Base-by-base conservation (phyloP, 2,113 vertebrate genomes). In the Brachypteracias leptosomus region DNA sequence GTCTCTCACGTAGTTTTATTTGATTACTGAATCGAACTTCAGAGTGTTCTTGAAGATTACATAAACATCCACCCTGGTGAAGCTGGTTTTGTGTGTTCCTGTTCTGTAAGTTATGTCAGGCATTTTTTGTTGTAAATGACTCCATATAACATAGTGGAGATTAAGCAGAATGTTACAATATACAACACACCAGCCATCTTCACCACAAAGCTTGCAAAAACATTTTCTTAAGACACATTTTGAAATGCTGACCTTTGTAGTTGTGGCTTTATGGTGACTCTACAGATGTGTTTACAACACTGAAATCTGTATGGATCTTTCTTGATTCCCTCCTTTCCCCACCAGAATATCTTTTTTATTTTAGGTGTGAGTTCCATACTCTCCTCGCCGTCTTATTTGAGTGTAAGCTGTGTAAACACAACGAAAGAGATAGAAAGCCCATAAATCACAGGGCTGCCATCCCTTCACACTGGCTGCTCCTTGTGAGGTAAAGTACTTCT, bases 151-250 rank as follows among this genome's bases (percentile, higher is more conserved):
- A 85, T 42, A 91, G 71, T 4, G 40, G 91, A 85, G 95, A 97
- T 96, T 96, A 96, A 73, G 71, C 79, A 92, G 88, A 93, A 92
- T 92, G 93, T 96, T 95, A 96, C 91, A 91, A 93, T 96, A 94
- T 96, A 95, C 95, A 97, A 90, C 90, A 84, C 0, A 1, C 78
- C 81, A 91, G 75, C 89, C 93, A 91, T 94, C 75, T 90, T 95
- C 83, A 91, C 94, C 92, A 94, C 94, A 95, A 85, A 94, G 92
- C 88, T 82, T 93, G 81, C 85, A 96, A 95, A 95, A 95, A 96
- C 88, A 93, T 96, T 97, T 93, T 96, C 92, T 94, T 96, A 94
- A 93, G 94, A 72, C 77, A 91, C 80, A 35, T 93, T 95, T 94
- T 96, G 93, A 96, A 97, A 97, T 74, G 49, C 79, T 94, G 91